These are phyloP conservation scores for Standfussiana lucernea DNA, from an alignment of 2,888 invertebrate species.

Conservation along the genomic window DNA sequence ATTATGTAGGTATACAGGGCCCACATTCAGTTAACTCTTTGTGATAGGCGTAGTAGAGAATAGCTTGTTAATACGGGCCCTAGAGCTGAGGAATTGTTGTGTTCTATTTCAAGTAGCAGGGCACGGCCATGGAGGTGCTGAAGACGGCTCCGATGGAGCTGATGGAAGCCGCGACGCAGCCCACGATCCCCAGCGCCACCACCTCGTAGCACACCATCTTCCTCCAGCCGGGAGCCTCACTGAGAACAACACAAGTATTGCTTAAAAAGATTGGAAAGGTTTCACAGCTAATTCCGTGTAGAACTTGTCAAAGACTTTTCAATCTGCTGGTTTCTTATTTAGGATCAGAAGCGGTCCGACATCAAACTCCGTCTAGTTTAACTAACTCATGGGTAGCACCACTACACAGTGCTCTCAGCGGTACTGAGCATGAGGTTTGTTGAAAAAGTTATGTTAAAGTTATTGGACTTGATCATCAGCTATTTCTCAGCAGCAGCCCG, in stretches of 20 bases:
- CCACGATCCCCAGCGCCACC: conserved; percentile 90
- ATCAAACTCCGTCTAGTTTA: background rate
- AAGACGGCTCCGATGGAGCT: conserved; percentile 91
- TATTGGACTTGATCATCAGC: background rate
- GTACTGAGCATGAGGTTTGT: background rate
- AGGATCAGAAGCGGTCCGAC: background rate
- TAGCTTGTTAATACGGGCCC: conserved; percentile 9
- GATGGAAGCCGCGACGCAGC: conserved; percentile 91
- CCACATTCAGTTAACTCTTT: background rate
- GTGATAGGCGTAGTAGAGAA: background rate
- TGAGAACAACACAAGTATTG: conserved; percentile 77
- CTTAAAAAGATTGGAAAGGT: background rate
- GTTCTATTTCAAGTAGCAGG: conserved; percentile 81
- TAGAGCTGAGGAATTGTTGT: conserved; percentile 1
- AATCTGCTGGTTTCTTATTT: background rate
- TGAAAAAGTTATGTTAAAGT: background rate
- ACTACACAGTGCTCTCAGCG: too few species aligned
- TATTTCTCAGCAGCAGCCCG: background rate
- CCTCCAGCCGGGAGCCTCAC: conserved; percentile 90
- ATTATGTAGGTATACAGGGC: background rate
- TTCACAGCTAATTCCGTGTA: background rate
- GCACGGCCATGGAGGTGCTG: conserved; percentile 82
- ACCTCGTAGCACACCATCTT: conserved; percentile 92
- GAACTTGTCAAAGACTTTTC: background rate
- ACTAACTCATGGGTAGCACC: background rate